These are phyloP conservation scores for Metridium senile DNA, from an alignment of 92 coral and sea anemone species.

Conservation along the genomic window DNA sequence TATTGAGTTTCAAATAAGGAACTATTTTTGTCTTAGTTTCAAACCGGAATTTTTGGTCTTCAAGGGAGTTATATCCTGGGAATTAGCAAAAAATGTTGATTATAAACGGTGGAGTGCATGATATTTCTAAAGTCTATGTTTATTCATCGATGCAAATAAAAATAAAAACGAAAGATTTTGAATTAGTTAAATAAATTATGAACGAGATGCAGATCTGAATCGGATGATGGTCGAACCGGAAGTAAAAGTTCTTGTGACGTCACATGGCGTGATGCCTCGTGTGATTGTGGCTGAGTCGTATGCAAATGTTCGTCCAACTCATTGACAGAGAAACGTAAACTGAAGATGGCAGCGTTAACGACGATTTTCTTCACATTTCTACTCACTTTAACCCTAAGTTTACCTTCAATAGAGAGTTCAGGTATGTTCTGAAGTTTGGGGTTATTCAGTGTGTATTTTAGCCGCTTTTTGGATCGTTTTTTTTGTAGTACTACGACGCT, in stretches of 20 bases:
- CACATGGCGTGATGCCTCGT: conserved; percentile 56
- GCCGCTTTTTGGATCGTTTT: conserved; percentile 11
- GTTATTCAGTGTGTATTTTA: not conserved
- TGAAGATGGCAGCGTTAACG: conserved; percentile 13
- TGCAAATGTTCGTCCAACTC: conserved; percentile 10
- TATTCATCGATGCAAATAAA: not conserved
- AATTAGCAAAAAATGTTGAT: too few species aligned
- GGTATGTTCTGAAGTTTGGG: conserved; percentile 8
- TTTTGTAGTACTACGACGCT: conserved; percentile 22
- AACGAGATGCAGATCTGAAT: too few species aligned
- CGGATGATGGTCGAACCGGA: conserved; percentile 29
- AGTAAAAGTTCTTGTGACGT: conserved; percentile 42
- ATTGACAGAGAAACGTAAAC: conserved; percentile 23
- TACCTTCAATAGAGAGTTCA: conserved; percentile 29
- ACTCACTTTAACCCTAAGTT: not conserved
- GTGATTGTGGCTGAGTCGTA: conserved; percentile 3
- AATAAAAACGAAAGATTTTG: not conserved
- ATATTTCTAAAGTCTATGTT: not conserved
- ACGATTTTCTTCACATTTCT: conserved; percentile 21
- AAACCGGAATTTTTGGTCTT: not conserved
- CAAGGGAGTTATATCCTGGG: not conserved
- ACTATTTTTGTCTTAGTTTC: not conserved
- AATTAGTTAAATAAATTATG: not conserved
- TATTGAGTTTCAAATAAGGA: not conserved
- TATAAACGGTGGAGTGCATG: not conserved